Base-by-base conservation (phyloP, 1,140 invertebrate genomes). In the Diorhabda sublineata region DNA sequence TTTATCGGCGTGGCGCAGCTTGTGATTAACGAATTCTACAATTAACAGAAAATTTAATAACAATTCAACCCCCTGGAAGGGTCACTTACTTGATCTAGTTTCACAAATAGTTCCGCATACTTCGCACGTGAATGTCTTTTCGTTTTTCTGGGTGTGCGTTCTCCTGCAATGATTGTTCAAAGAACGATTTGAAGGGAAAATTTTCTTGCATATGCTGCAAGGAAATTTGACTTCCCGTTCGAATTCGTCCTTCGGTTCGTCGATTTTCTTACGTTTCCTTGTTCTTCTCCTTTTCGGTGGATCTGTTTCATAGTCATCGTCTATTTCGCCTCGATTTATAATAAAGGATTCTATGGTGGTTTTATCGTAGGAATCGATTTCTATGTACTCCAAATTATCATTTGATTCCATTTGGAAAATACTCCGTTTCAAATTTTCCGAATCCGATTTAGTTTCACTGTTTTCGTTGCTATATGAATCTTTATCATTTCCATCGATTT, bases 11-110 rank as follows among this genome's bases (percentile, higher is more conserved):
- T 67, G 65, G 7, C 58, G 57, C 9, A 67, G 42, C 43, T 59
- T 67, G 58, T 67, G 65, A 42, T 59, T 42, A 26, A 67, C 11
- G 41, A 60, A 67, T 26, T 41, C 65, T 67, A 43, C 6, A 60
- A 60, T 26, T 26, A 11, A 3, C 58, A 60, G 11, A 3, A 60
- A 59, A 60, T 56, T 56, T 6, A 26, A 26, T 26, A 26, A 26
- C 26, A 26, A 26, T 26, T 26, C 26, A 26, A 26, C 26, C 26
- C 26, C 26, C 26, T 1, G 26, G 26, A 26, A 26, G 26, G 26
- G 26, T 26, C 26, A 26, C 26, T 26, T 60, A 67, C 65, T 56
- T 67, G 65, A 67, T 45, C 43, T 59, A 42, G 58, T 67, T 9
- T 42, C 58, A 60, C 9, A 44, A 58, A 60, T 6, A 44, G 44